Conservation (phyloP, 2,888 invertebrate genomes). For the Spilarctia lutea region DNA sequence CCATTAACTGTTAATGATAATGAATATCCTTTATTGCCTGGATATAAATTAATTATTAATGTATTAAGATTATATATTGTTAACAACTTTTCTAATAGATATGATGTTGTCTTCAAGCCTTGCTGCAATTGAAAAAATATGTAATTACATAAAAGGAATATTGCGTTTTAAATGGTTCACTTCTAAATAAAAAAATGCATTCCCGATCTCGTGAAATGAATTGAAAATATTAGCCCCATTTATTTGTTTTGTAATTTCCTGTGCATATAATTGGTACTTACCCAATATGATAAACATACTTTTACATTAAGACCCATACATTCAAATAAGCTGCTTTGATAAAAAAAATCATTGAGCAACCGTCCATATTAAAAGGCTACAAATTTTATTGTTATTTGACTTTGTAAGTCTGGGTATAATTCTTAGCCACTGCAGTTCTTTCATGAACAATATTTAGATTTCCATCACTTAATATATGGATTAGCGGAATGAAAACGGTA, state of each 20-base stretch:
- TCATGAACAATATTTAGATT: not conserved
- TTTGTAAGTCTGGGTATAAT: not conserved
- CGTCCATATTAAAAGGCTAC: not conserved
- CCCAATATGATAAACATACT: not conserved
- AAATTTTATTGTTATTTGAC: not conserved
- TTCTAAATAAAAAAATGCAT: not conserved
- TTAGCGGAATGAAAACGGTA: not conserved
- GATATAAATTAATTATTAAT: constrained; percentile 95
- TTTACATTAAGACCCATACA: not conserved
- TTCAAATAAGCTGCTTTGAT: not conserved
- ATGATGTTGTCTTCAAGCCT: constrained; percentile 88
- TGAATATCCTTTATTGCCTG: constrained; percentile 97
- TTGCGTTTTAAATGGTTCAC: not conserved
- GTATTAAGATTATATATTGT: constrained; percentile 95
- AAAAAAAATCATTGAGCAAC: not conserved
- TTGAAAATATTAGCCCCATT: not conserved
- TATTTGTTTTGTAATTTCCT: not conserved
- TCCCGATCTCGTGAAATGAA: not conserved
- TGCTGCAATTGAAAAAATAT: constrained; percentile 72
- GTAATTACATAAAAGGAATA: not conserved
- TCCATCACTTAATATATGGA: not conserved
- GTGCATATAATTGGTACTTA: not conserved
- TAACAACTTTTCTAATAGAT: constrained; percentile 94
- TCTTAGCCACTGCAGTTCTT: not conserved
- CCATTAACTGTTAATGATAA: constrained; percentile 88